These are phyloP conservation scores for Magallana angulata DNA, from an alignment of 1,140 invertebrate genomes.

Conservation along the genomic window DNA sequence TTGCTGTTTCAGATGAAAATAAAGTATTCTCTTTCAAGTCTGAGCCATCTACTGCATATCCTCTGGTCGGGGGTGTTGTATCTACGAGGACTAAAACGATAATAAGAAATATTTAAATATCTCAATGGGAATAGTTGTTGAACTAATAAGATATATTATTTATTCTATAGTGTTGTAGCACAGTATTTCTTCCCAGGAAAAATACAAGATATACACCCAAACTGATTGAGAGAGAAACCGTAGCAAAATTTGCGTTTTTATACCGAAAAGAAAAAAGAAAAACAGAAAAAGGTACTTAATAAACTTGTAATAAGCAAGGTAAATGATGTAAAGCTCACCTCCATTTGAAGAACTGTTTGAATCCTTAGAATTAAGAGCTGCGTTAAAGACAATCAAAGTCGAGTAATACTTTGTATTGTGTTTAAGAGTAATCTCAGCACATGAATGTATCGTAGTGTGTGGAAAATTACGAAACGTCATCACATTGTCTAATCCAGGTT, in stretches of 20 bases:
- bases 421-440: constrained; percentile 44
- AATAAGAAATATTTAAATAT: too few species aligned
- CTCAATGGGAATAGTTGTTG: too few species aligned
- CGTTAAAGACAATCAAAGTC: constrained; percentile 65
- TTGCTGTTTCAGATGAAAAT: constrained; percentile 55
- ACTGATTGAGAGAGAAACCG: too few species aligned
- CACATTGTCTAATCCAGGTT: constrained; percentile 55
- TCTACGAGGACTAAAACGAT: constrained; percentile 57
- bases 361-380: constrained; percentile 59
- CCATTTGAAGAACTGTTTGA: constrained; percentile 61
- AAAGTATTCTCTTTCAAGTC: constrained; percentile 18
- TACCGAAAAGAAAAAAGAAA: too few species aligned
- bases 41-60: constrained; percentile 53
- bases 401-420: constrained; percentile 66
- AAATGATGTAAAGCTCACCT: constrained; percentile 45
- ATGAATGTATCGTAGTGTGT: constrained; percentile 49
- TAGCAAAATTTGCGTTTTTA: too few species aligned
- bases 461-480: constrained; percentile 53
- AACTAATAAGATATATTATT: too few species aligned
- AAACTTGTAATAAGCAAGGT: too few species aligned
- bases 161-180: too few species aligned
- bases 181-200: too few species aligned
- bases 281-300: too few species aligned
- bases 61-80: constrained; percentile 51
- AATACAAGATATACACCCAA: too few species aligned